Conservation (phyloP, 2,888 invertebrate species). For the Molanna angustata region DNA sequence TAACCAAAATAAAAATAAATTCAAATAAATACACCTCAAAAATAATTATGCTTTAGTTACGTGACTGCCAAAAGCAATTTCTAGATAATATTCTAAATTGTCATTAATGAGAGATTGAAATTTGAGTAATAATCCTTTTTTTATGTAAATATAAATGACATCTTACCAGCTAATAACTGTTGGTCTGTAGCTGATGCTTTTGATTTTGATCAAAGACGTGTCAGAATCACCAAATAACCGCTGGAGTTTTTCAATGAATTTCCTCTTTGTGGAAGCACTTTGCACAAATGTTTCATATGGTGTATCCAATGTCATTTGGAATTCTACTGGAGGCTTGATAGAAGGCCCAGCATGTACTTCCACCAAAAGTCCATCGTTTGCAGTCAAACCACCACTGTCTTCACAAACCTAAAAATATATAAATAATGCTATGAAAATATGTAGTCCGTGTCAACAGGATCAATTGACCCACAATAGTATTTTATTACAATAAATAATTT, state of each 20-base stretch:
- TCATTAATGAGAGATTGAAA: too few relatives aligned
- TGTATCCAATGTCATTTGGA: conserved; percentile 74
- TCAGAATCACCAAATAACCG: conserved; percentile 73
- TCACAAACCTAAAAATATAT: conserved; percentile 57
- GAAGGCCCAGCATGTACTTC: conserved; percentile 65
- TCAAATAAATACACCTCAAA: neutral
- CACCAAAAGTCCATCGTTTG: conserved; percentile 76
- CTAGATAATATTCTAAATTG: too few relatives aligned
- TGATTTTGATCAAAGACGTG: conserved; percentile 70
- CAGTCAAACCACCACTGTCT: conserved; percentile 70
- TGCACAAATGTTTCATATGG: conserved; percentile 66
- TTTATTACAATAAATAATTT: neutral
- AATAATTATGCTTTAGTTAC: neutral
- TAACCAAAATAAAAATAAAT: neutral
- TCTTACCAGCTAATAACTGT: conserved; percentile 68
- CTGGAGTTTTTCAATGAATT: conserved; percentile 77
- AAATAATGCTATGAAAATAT: neutral
- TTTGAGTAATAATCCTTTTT: too few relatives aligned
- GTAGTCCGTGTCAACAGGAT: too few relatives aligned
- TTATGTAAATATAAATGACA: too few relatives aligned
- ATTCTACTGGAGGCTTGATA: conserved; percentile 70
- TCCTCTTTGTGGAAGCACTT: conserved; percentile 70
- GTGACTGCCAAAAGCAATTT: neutral
- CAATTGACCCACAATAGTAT: too few relatives aligned
- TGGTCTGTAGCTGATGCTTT: conserved; percentile 64